A percentile compares a stretch with the other conserved stretches of the same genome.
Evolutionary conservation across 1,140 invertebrate species (phyloP).

Genomic region (Teleogryllus occipitalis): DNA sequence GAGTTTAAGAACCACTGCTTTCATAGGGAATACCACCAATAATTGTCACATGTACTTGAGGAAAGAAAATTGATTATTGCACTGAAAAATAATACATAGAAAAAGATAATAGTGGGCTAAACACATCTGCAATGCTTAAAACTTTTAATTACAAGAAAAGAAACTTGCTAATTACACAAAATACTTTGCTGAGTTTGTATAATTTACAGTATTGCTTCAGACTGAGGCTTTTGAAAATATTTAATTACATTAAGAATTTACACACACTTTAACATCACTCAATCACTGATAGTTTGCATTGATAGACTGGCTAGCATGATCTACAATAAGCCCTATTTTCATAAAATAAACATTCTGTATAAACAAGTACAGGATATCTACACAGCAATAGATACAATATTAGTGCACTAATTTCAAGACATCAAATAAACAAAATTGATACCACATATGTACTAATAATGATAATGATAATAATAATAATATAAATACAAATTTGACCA

Average conservation of each 20-base stretch:
- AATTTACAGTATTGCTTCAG: constrained; percentile 5
- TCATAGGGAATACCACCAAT: no score
- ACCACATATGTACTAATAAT: not conserved
- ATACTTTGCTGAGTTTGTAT: constrained; percentile 5
- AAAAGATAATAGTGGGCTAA: not conserved
- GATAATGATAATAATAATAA: not conserved
- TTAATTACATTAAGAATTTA: constrained; percentile 1
- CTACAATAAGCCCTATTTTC: not conserved
- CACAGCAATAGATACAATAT: not conserved
- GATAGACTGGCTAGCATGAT: not conserved
- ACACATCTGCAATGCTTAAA: not conserved
- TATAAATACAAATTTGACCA: not conserved
- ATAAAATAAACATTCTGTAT: not conserved
- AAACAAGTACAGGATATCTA: not conserved
- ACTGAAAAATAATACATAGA: not conserved
- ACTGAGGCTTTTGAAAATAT: constrained; percentile 1
- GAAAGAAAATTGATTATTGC: not conserved
- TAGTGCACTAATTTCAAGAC: not conserved
- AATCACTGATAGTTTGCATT: not conserved
- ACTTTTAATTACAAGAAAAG: constrained; percentile 6
- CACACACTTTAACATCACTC: not conserved
- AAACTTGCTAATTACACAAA: constrained; percentile 2
- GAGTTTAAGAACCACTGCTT: no score
- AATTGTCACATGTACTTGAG: not conserved
- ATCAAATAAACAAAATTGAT: not conserved